Conservation (phyloP, 2,113 vertebrate species). For the Chlamydotis undulata region DNA sequence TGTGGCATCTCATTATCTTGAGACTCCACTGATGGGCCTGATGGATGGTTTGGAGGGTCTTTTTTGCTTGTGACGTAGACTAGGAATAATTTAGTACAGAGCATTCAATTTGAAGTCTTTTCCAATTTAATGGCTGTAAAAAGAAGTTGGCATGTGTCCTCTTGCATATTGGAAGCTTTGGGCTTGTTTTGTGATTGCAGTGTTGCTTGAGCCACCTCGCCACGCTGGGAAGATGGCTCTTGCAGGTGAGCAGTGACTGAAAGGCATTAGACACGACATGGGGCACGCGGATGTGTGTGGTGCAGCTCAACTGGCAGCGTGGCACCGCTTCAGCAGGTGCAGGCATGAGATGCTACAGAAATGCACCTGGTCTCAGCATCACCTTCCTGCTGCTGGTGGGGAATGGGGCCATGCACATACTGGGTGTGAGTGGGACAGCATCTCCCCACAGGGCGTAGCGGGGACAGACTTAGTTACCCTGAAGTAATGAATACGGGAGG, state of each 20-base stretch:
- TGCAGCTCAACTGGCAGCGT: not conserved
- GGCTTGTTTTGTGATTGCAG: not conserved
- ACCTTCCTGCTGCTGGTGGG: not conserved
- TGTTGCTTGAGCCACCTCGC: not conserved
- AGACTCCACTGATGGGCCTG: not conserved
- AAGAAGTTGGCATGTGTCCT: fast-evolving
- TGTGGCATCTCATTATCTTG: not conserved
- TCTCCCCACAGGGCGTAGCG: not conserved
- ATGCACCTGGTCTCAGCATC: not conserved
- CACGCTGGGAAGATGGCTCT: fast-evolving
- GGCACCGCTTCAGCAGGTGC: fast-evolving
- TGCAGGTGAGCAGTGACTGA: not conserved
- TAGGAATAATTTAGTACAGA: not conserved
- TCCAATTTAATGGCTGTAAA: not conserved
- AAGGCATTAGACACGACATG: not conserved
- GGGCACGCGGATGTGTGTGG: fast-evolving
- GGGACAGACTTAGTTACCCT: not conserved
- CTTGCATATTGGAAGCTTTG: not conserved
- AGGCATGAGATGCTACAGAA: not conserved
- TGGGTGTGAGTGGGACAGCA: not conserved
- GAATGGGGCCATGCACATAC: fast-evolving
- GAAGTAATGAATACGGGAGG: fast-evolving
- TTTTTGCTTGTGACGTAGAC: not conserved
- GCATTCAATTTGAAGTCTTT: not conserved
- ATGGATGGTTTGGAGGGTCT: not conserved